These are phyloP conservation scores for Seira musarum DNA, from an alignment of 2,888 invertebrate species.

Conservation along the genomic window DNA sequence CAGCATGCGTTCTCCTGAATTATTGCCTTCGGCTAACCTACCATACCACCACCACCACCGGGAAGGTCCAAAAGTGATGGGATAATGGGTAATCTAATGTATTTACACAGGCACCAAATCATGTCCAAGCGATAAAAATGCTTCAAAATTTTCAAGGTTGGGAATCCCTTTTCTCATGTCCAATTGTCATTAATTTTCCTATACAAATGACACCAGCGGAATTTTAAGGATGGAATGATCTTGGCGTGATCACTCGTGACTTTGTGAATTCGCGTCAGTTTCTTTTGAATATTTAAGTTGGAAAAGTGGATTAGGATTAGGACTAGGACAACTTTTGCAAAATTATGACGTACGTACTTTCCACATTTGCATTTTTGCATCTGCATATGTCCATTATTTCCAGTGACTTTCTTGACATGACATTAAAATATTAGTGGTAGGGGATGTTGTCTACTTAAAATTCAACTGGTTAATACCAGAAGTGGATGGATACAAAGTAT, in stretches of 20 bases:
- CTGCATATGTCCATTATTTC: not conserved
- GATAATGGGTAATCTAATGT: too few species aligned
- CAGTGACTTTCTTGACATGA: not conserved
- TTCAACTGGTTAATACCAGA: slow-evolving; percentile 3
- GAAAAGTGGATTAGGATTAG: not conserved
- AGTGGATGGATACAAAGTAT: not conserved
- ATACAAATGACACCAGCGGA: not conserved
- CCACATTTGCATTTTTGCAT: not conserved
- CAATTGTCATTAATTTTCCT: too few species aligned
- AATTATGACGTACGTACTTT: not conserved
- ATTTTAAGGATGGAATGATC: too few species aligned
- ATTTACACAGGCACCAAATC: not conserved
- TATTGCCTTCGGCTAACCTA: too few species aligned
- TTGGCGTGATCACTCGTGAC: not conserved
- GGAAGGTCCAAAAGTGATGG: too few species aligned
- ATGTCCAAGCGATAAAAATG: too few species aligned
- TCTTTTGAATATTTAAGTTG: too few species aligned
- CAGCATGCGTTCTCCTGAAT: too few species aligned
- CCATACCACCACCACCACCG: too few species aligned
- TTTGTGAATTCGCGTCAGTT: not conserved
- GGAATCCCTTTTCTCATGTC: slow-evolving; percentile 29
- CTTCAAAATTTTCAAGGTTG: slow-evolving; percentile 34
- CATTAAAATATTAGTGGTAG: too few species aligned
- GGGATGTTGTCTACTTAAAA: too few species aligned
- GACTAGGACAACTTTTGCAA: not conserved